Evolutionary conservation across 2,113 vertebrate species (phyloP), one percentile per base, ranked within the genome.

Genomic region (Phoxinus phoxinus): DNA sequence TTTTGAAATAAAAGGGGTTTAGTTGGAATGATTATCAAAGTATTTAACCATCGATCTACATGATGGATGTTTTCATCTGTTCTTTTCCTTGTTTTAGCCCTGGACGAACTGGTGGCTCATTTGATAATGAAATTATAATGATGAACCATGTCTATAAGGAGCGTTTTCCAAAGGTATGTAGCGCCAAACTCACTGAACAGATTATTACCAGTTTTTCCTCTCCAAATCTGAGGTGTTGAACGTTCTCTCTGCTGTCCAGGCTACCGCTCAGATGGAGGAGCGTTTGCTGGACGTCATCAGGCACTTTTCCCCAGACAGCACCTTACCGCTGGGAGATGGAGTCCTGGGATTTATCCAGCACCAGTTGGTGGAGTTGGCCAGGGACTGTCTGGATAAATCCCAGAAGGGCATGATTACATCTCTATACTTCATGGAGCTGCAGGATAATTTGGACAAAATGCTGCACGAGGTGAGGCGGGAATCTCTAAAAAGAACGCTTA

Each of bases 141-240:
- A 99, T 99, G 98, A 99, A 99, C 90, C 98, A 99, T 41, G 97
- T 99, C 90, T 99, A 99, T 94, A 97, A 96, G 89, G 98, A 99
- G 84, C 93, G 98, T 58, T 99, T 99, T 91, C 98, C 98, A 56
- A 99, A 98, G 97, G 98, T 99, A 94, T 61, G 10, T 65, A 51
- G 6, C 7, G 15, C 25, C 67, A 65, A 23, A 56, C 7, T 56
- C 2, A 6, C 19, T 23, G 53, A 56, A 23, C 13, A 58, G 44
- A 37, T 67, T 56, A 58, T 37, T 41, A 4, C 63, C 21, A 51
- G 71, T 61, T n/a, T 17, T 48, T 58, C 1, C 21, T 58, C 19
- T 56, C 19, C n/a, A 15, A 10, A 61, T 59, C 35, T 32, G 3
- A 51, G 41, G 7, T 6, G 13, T 15, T n/a, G 4, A 48, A 75